Conservation (phyloP, 2,113 vertebrate species). For the Prochilodus magdalenae region DNA sequence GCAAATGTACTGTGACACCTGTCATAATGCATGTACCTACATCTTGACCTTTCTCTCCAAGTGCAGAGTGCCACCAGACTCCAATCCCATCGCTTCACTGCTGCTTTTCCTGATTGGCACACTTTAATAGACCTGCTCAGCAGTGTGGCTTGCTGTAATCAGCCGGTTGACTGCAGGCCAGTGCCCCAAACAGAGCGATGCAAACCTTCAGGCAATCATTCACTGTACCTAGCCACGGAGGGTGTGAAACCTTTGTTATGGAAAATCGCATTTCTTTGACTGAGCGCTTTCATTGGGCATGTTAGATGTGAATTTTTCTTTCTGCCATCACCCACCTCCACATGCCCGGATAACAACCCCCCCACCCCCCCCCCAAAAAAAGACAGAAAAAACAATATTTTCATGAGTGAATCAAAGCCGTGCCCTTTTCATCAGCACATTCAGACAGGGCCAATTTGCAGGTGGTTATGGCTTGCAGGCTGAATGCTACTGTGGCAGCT, state of each 20-base stretch:
- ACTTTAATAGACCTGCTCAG: constrained; percentile 31
- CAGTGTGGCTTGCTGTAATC: constrained; percentile 53
- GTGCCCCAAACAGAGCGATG: constrained; percentile 48
- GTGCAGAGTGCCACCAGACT: neutral
- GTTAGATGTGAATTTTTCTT: constrained; percentile 27
- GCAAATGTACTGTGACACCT: neutral
- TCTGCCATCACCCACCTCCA: too few species aligned
- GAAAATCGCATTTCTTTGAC: constrained; percentile 60
- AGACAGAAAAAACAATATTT: constrained; percentile 28
- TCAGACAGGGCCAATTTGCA: constrained; percentile 58
- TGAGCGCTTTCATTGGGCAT: constrained; percentile 36
- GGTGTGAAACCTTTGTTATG: constrained; percentile 52
- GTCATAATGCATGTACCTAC: neutral
- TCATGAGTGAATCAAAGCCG: constrained; percentile 52
- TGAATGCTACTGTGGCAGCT: constrained; percentile 46
- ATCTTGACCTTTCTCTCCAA: neutral
- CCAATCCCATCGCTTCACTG: constrained; percentile 8
- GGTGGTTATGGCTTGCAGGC: constrained; percentile 47
- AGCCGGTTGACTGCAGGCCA: constrained; percentile 35
- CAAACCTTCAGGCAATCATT: constrained; percentile 24
- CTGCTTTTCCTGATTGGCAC: constrained; percentile 30
- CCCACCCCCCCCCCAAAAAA: neutral
- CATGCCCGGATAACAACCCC: too few species aligned
- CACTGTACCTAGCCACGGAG: constrained; percentile 30
- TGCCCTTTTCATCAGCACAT: constrained; percentile 53